Percentiles rank a stretch among this genome's conserved stretches.
phyloP scores from a whole-genome alignment of 2,797 vertebrate genomes.

The Eospalax fontanierii region DNA sequence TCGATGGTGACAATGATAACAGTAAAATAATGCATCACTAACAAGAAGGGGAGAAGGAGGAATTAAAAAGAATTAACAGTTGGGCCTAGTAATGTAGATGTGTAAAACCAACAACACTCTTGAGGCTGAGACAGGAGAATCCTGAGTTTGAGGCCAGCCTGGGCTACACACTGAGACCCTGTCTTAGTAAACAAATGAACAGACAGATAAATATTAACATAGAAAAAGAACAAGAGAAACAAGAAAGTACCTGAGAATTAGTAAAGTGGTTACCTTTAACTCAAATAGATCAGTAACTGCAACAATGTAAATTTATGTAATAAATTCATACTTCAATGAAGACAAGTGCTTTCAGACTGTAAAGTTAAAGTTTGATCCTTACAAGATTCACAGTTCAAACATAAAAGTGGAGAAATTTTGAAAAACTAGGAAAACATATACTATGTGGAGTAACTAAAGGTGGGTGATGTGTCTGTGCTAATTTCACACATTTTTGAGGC shows the following conservation, averaged over 20 bases:
- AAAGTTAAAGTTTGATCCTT: background rate
- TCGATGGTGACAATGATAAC: background rate
- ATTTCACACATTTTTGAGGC: background rate
- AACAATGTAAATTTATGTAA: background rate
- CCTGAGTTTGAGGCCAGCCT: no score
- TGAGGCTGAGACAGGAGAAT: no score
- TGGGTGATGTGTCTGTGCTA: no score
- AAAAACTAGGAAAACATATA: background rate
- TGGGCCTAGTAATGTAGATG: no score
- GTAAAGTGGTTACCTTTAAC: no score
- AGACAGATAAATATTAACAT: background rate
- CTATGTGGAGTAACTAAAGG: background rate
- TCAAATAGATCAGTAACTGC: no score
- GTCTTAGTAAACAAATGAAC: background rate
- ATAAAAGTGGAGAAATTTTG: background rate
- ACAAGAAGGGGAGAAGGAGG: background rate
- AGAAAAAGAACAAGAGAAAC: background rate
- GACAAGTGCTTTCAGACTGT: background rate
- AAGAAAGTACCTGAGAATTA: constrained; percentile 1
- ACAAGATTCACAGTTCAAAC: background rate
- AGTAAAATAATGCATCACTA: background rate
- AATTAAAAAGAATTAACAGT: background rate
- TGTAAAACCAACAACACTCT: no score
- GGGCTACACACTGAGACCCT: no score
- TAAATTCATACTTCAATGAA: background rate